Evolutionary conservation across 2,113 vertebrate species (phyloP).

Genomic region (Elgaria multicarinata): DNA sequence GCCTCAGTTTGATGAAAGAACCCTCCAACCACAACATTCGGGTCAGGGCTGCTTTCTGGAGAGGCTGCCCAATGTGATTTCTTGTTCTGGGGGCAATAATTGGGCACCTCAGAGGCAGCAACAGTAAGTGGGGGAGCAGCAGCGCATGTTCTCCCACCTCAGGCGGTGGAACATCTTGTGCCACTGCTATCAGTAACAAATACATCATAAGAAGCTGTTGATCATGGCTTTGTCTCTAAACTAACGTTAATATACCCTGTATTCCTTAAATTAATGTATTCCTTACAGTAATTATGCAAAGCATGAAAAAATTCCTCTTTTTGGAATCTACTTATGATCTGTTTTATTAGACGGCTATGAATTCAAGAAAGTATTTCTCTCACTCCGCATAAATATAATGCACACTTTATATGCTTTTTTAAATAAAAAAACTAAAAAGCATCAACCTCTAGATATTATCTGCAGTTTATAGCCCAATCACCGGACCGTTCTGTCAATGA

Average conservation of each 20-base stretch:
- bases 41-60: too few relatives aligned
- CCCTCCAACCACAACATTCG: too few relatives aligned
- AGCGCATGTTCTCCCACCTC: too few relatives aligned
- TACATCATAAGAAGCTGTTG: background rate
- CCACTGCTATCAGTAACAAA: background rate
- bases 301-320: background rate
- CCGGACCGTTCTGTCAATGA: background rate
- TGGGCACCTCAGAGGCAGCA: too few relatives aligned
- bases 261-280: background rate
- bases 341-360: background rate
- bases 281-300: background rate
- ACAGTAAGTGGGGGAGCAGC: too few relatives aligned
- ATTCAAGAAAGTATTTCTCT: background rate
- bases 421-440: background rate
- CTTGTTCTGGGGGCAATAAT: too few relatives aligned
- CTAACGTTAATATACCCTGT: background rate
- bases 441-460: background rate
- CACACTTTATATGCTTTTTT: background rate
- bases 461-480: background rate
- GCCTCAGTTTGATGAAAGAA: too few relatives aligned
- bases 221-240: background rate
- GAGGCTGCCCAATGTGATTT: too few relatives aligned
- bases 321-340: background rate
- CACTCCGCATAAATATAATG: background rate
- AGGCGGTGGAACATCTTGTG: too few relatives aligned